Base-by-base conservation (phyloP, 2,797 vertebrate genomes). In the Glossophaga mutica region DNA sequence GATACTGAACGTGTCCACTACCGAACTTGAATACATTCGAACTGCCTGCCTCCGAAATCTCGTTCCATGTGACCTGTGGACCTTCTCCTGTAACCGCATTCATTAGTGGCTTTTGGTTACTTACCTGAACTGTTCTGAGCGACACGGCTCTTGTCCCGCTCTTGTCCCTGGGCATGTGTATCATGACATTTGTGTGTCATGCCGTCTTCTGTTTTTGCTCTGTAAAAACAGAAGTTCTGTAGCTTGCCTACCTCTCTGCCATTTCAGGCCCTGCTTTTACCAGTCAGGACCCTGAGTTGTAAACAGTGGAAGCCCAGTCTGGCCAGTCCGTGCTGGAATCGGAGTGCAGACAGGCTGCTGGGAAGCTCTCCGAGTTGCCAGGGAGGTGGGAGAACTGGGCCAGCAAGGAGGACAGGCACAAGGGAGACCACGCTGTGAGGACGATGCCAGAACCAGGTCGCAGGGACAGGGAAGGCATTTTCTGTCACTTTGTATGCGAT, bases 181-280 rank as follows among this genome's bases (percentile, higher is more conserved):
- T 52, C 39, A 0, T 15, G 84, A n/a, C 26, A 1, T 22, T 24
- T n/a, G 70, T 19, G 9, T 46, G 0, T 62, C 55, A 1, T 0
- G 4, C 16, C 15, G n/a, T 71, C 50, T 71, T n/a, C 57, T 42
- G 84, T 22, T 29, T 39, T 52, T 24, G 68, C 39, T 73, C 5
- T 59, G 55, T n/a, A n/a, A n/a, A n/a, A n/a, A n/a, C n/a, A n/a
- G 34, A 71, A 9, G 16, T 57, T 82, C 6, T n/a, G 32, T 44
- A 5, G 48, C 62, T 83, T 84, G 24, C 81, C 44, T 62, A 0
- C 62, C 70, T 44, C 50, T 37, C 74, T 87, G 14, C 39, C 4
- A 2, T 68, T 92, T 88, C 37, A 39, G n/a, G 70, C 70, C 46
- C 11, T 42, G 19, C 73, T 34, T 67, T 21, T 55, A 6, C 57